Percentiles rank a stretch among this genome's conserved stretches.
phyloP scores from a whole-genome alignment of 2,113 vertebrate genomes.

The Cheilinus undulatus region DNA sequence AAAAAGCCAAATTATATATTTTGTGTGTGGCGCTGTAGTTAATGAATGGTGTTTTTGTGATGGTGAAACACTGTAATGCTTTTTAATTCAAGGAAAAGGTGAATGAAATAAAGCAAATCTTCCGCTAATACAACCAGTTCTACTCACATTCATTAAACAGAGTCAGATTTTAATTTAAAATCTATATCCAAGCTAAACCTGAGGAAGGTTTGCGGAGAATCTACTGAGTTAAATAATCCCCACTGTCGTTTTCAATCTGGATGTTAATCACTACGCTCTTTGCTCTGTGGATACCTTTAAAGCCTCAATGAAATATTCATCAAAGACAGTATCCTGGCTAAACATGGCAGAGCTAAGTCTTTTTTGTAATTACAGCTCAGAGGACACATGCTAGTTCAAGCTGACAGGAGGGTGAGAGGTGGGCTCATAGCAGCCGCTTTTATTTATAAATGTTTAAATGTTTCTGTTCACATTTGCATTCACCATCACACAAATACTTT shows the following conservation, averaged over 20 bases:
- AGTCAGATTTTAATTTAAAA: background rate
- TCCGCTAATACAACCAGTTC: too few species aligned
- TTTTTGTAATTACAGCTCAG: conserved; percentile 7
- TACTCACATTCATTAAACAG: too few species aligned
- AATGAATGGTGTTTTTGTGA: too few species aligned
- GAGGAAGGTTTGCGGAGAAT: background rate
- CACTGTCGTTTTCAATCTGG: background rate
- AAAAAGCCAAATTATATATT: too few species aligned
- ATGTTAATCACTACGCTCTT: conserved; percentile 6
- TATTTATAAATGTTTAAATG: background rate
- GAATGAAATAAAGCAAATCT: too few species aligned
- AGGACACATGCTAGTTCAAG: conserved; percentile 1
- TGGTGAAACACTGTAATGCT: too few species aligned
- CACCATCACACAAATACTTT: too few species aligned
- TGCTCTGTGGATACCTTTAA: conserved; percentile 5
- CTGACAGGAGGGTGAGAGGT: conserved; percentile 9
- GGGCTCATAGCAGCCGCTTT: background rate
- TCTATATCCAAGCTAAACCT: background rate
- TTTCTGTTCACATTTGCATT: background rate
- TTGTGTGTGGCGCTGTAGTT: too few species aligned
- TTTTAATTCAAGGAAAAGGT: too few species aligned
- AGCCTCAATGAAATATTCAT: conserved; percentile 53
- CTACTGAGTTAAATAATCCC: background rate
- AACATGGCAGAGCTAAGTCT: conserved; percentile 16
- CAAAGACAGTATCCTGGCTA: conserved; percentile 2